phyloP scores from a whole-genome alignment of 2,113 vertebrate species.

The Vulpes lagopus region DNA sequence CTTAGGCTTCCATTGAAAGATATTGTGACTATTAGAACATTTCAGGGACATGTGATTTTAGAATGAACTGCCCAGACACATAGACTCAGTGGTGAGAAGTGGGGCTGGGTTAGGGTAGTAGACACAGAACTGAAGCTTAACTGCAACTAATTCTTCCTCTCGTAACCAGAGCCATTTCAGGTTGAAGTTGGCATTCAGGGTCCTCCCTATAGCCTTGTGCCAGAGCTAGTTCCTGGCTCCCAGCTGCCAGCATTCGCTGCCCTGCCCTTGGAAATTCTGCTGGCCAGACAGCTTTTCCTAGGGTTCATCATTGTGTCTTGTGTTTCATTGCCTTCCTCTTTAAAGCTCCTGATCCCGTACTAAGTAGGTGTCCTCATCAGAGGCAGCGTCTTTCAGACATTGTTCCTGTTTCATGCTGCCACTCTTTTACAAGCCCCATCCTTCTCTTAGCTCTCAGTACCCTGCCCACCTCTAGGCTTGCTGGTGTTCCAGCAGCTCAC shows the following conservation, averaged over 20 bases:
- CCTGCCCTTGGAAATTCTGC: background rate
- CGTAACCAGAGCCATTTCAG: background rate
- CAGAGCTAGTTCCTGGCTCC: background rate
- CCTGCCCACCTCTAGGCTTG: background rate
- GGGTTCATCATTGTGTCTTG: background rate
- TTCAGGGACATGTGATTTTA: background rate
- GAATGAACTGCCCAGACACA: background rate
- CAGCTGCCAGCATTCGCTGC: background rate
- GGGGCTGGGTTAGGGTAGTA: fast-evolving
- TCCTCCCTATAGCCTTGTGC: background rate
- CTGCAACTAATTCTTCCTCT: background rate
- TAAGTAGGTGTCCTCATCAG: constrained; percentile 17
- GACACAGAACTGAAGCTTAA: background rate
- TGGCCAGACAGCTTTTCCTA: constrained; percentile 10
- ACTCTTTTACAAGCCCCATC: background rate
- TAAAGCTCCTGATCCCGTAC: background rate
- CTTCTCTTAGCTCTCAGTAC: background rate
- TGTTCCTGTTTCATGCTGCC: background rate
- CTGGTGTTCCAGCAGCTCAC: background rate
- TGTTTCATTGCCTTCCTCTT: background rate
- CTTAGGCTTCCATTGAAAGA: constrained; percentile 30
- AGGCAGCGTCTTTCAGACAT: background rate
- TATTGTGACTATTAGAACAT: background rate
- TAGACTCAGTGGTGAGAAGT: background rate
- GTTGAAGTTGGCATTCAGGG: background rate